Percentiles rank a stretch among this genome's conserved stretches.
phyloP scores from a whole-genome alignment of 2,888 invertebrate genomes.

The Synanthedon vespiformis region DNA sequence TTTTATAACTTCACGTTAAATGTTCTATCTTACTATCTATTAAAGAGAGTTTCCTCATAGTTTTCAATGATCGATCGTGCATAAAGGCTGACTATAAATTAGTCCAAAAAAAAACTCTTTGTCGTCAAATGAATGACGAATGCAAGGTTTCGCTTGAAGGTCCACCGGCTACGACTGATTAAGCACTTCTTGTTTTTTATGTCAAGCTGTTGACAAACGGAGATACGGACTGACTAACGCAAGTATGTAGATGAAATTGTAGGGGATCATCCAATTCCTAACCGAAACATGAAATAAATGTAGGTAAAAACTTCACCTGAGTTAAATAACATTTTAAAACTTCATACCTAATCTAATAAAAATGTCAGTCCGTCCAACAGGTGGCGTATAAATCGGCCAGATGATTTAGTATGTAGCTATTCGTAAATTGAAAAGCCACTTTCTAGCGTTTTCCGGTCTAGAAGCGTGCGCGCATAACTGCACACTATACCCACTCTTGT shows the following conservation, averaged over 20 bases:
- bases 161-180: conserved; percentile 1
- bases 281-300: too few relatives aligned
- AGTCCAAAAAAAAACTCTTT: background rate
- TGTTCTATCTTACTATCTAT: background rate
- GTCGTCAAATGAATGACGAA: background rate
- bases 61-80: conserved; percentile 8
- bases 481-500: conserved; percentile 16
- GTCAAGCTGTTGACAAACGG: too few relatives aligned
- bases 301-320: too few relatives aligned
- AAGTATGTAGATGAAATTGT: too few relatives aligned
- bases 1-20: too few relatives aligned
- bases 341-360: too few relatives aligned
- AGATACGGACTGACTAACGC: too few relatives aligned
- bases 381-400: conserved; percentile 18
- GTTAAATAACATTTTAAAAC: too few relatives aligned
- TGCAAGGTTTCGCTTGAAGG: conserved; percentile 4
- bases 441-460: conserved; percentile 70
- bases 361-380: background rate
- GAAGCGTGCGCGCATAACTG: conserved; percentile 54
- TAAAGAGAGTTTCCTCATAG: conserved; percentile 1
- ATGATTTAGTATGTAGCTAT: conserved; percentile 60
- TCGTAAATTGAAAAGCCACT: conserved; percentile 68
- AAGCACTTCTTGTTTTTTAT: too few relatives aligned
- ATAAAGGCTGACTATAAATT: conserved; percentile 5
- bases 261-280: too few relatives aligned